Percentiles rank a stretch among this genome's conserved stretches.
Evolutionary conservation across 2,113 vertebrate genomes (phyloP).

Genomic region (Herpailurus yagouaroundi): DNA sequence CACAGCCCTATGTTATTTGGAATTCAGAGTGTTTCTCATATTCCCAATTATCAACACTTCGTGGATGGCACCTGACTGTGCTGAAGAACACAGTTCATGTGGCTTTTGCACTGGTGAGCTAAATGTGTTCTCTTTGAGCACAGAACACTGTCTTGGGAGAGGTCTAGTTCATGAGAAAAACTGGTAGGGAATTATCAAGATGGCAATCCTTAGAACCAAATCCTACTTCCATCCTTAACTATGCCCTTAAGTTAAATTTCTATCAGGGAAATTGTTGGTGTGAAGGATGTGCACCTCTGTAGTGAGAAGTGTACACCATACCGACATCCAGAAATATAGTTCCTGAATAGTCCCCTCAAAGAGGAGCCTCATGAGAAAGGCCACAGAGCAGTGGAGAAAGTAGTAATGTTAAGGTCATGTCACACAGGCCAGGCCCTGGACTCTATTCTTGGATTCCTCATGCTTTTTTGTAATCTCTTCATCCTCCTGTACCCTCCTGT

Average conservation of each 20-base stretch:
- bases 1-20: background rate
- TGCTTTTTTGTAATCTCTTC: background rate
- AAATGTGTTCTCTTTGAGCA: background rate
- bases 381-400: background rate
- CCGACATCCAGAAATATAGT: background rate
- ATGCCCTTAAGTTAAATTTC: background rate
- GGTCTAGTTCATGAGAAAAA: background rate
- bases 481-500: background rate
- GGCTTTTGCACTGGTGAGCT: background rate
- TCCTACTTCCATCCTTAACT: background rate
- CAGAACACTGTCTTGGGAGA: background rate
- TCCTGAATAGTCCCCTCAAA: background rate
- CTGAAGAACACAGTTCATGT: background rate
- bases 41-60: background rate
- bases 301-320: background rate
- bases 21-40: background rate
- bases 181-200: background rate
- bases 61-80: background rate
- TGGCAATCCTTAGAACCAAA: background rate
- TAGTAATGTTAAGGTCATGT: background rate
- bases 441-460: background rate
- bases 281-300: background rate
- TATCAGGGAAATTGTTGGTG: background rate
- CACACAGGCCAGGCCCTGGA: background rate
- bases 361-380: background rate